Conservation (phyloP, 2,888 invertebrate genomes). For the Cephus runcator region DNA sequence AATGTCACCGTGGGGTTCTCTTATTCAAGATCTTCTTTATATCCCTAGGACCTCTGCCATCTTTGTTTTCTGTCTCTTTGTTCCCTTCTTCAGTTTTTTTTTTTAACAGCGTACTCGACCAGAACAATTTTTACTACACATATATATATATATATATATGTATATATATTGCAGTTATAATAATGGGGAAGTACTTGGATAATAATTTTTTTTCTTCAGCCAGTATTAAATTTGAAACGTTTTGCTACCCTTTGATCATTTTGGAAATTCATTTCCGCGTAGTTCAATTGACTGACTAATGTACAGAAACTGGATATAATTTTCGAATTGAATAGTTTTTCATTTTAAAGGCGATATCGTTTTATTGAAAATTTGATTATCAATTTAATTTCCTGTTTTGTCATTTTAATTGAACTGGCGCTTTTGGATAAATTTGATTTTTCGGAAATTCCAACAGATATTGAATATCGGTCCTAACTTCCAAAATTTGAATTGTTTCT, state of each 20-base stretch:
- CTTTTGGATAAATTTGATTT: not conserved
- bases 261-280: not conserved
- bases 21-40: not conserved
- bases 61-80: not conserved
- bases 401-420: not conserved
- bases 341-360: not conserved
- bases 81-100: not conserved
- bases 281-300: not conserved
- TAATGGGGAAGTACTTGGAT: not conserved
- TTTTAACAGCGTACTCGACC: not conserved
- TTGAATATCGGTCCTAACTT: not conserved
- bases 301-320: not conserved
- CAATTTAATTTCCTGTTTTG: not conserved
- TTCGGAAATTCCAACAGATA: not conserved
- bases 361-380: not conserved
- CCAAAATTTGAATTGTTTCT: not conserved
- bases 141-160: not conserved
- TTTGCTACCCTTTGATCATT: not conserved
- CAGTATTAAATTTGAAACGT: not conserved
- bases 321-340: not conserved
- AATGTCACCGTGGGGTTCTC: constrained; percentile 4
- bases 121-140: not conserved
- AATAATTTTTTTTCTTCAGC: not conserved
- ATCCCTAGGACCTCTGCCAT: not conserved
- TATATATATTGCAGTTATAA: not conserved